Evolutionary conservation across 2,888 invertebrate genomes (phyloP), one percentile per base, ranked within the genome.

Genomic region (Cenopis cana): DNA sequence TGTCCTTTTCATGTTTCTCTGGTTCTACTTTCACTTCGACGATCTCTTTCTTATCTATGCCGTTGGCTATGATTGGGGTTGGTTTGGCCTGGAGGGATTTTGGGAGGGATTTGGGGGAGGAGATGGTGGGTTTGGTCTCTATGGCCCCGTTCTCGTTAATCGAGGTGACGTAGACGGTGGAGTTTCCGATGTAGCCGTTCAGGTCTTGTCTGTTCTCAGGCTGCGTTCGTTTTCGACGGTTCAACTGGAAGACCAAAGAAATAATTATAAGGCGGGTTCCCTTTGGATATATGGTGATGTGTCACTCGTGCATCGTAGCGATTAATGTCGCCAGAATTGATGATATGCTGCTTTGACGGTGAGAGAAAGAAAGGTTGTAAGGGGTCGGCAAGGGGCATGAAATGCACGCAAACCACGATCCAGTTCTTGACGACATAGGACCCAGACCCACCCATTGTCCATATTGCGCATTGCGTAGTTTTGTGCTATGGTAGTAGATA

Each of bases 121-220:
- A 91, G 81, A 90, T 91, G 3, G 89, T 91, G 1, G 93, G 93
- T 74, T 93, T 91, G 76, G 85, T 89, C 74, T 93, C 91, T 79
- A 93, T 91, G 12, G 93, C 85, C 73, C 93, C 90, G 88, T 94
- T 91, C 78, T 93, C 93, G 87, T 91, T 91, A 64, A 96, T 95
- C 77, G 97, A 97, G 75, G 97, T 97, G 77, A 97, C 97, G 94
- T 97, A 97, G 78, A 97, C 97, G 69, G 97, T 96, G 70, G 96
- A 96, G 85, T 96, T 96, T 85, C 96, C 96, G 82, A 97, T 96
- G 85, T 97, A 95, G 73, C 97, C 97, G 94, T 97, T 97, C 76
- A 97, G 92, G 79, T 97, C 97, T 77, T 90, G 88, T 68, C 89
- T 79, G 79, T 90, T 93, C 73, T 92, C 92, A 29, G 92, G 88